A percentile compares a stretch with the other conserved stretches of the same genome.
Evolutionary conservation across 2,888 invertebrate species (phyloP).

Genomic region (Tinea pellionella): DNA sequence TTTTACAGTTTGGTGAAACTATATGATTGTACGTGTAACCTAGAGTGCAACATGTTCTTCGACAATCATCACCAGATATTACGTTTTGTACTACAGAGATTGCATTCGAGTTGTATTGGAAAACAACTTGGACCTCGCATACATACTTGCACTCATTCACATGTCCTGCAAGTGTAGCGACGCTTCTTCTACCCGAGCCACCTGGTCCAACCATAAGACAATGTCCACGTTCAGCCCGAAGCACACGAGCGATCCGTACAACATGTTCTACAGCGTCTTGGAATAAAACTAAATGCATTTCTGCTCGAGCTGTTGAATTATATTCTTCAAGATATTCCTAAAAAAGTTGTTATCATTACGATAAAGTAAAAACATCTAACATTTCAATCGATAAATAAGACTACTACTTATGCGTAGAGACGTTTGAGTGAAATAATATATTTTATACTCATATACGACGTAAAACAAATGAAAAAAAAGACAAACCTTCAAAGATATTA

Average conservation of each 20-base stretch:
- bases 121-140: too few species aligned
- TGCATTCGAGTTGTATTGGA: too few species aligned
- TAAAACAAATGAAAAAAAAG: not conserved
- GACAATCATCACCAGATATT: too few species aligned
- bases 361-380: too few species aligned
- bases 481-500: constrained; percentile 73
- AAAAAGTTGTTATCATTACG: constrained; percentile 19
- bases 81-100: too few species aligned
- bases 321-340: constrained; percentile 89
- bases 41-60: too few species aligned
- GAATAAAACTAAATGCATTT: constrained; percentile 88
- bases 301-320: constrained; percentile 79
- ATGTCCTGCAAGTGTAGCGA: constrained; percentile 86
- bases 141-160: constrained; percentile 83
- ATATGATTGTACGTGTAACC: too few species aligned
- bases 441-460: too few species aligned
- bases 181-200: constrained; percentile 90
- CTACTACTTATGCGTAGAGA: too few species aligned
- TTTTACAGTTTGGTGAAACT: too few species aligned
- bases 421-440: too few species aligned
- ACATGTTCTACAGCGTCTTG: constrained; percentile 91
- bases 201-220: constrained; percentile 89
- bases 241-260: constrained; percentile 84
- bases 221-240: constrained; percentile 89
- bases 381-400: too few species aligned